Base-by-base conservation (phyloP, 2,888 invertebrate species). In the Lepidonotus clava region DNA sequence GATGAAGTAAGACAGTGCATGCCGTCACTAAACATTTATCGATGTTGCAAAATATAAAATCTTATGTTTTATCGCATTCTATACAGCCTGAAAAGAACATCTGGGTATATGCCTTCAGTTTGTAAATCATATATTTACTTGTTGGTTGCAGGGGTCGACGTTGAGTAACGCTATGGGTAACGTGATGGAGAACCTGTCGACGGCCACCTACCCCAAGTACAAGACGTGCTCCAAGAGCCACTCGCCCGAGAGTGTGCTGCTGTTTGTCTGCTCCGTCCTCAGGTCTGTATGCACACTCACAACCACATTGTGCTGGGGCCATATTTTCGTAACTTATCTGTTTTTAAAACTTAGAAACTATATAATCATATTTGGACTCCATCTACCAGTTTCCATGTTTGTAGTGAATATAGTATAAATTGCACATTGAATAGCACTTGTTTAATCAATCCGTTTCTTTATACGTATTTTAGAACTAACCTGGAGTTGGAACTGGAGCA, bases 111-210 rank as follows among this genome's bases (percentile, higher is more conserved):
- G 51, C 11, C 51, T n/a, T n/a, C n/a, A n/a, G 21, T 51, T 14
- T 51, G 11, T 51, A 51, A 51, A 51, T 51, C 11, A 51, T 11
- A 21, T 51, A 21, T 51, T 51, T 51, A 51, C 21, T 21, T 51
- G 14, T 51, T 11, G 14, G 21, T 11, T 11, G 51, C 24, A 80
- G 71, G 36, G 24, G 21, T 5, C 80, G 0, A 88, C 90, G 38
- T 88, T 94, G 53, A 92, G 97, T 0, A 92, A 92, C 86, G 92
- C 92, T 2, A 94, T 94, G 93, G 92, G 92, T 1, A 91, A 89
- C 86, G 92, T 94, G 86, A 93, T 98, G 97, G 98, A 98, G 92
- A 98, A 98, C 94, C 97, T 98, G 96, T 97, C 98, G 6, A 96
- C 96, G 92, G 96, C 97, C 90, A 98, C 98, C 4, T 96, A 97